Base-by-base conservation (phyloP, 2,888 invertebrate species). In the Agrotis segetum region DNA sequence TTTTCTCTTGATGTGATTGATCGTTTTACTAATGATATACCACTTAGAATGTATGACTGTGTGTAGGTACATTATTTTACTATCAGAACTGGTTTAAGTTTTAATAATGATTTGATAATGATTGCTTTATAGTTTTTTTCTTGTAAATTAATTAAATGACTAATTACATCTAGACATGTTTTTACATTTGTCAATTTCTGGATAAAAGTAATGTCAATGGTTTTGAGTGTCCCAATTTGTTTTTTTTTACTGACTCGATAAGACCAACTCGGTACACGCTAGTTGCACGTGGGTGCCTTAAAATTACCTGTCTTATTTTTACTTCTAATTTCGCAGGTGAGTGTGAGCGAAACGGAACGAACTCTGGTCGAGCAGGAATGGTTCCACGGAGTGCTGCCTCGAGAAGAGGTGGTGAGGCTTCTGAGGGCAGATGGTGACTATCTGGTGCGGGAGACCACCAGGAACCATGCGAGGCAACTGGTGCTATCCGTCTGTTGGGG, bases 401-500 rank as follows among this genome's bases (percentile, higher is more conserved):
- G 99, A 17, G 99, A 99, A 93, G 99, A 99, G 95, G 99, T 99
- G 46, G 99, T 99, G 56, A 96, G 99, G 75, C 96, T 99, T 53
- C 96, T 99, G 75, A 97, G 98, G n/a, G 98, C 98, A 68, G 98
- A 99, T 86, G 99, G 99, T 0, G 99, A 99, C 92, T 99, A 99
- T 93, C 96, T 99, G 72, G 99, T 99, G 70, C 97, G 99, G 40
- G 99, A 99, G 96, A 99, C 99, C 1, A 99, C 98, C 75, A 96
- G 99, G 88, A 99, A 99, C 88, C 98, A 99, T 88, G 98, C 99
- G 89, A 97, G 98, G 83, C 99, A 99, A 95, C 98, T 99, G 60
- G 99, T 99, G 73, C 95, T 99, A 58, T 99, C 99, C 17, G 99
- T 99, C 1, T 98, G 98, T 92, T 99, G 99, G 99, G 98, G 98